Evolutionary conservation across 2,888 invertebrate species (phyloP).

Genomic region (Gymnocheta viridis): DNA sequence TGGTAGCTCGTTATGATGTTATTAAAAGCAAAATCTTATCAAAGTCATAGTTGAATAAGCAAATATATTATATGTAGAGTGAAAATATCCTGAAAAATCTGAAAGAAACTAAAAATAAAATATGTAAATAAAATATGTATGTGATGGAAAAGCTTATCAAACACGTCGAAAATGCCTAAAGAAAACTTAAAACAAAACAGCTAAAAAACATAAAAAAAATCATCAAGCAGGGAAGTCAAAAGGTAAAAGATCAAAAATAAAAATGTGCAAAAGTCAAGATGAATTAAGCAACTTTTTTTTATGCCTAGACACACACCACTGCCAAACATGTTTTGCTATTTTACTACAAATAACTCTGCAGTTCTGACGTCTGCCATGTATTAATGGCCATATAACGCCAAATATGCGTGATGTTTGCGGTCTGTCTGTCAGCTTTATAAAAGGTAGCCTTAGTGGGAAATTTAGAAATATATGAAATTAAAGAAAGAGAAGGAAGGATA

Average conservation of each 20-base stretch:
- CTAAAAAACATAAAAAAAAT: background rate
- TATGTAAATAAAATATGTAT: slow-evolving; percentile 24
- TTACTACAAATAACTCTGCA: too few species aligned
- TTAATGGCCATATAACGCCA: too few species aligned
- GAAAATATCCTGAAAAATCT: background rate
- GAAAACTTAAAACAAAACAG: background rate
- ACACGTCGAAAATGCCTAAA: background rate
- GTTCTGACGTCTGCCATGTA: too few species aligned
- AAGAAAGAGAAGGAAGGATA: too few species aligned
- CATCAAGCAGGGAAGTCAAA: background rate
- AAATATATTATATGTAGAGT: background rate
- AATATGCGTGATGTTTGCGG: too few species aligned
- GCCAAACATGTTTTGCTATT: too few species aligned
- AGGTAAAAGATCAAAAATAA: background rate
- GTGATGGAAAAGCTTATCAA: slow-evolving; percentile 13
- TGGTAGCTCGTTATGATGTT: slow-evolving; percentile 23
- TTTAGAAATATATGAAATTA: too few species aligned
- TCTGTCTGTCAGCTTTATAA: too few species aligned
- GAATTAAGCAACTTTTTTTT: background rate
- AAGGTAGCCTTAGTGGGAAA: too few species aligned
- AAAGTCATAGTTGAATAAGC: slow-evolving; percentile 38
- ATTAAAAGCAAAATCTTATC: slow-evolving; percentile 45
- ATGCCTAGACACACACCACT: too few species aligned
- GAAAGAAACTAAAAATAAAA: background rate
- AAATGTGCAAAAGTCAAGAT: background rate